These are phyloP conservation scores for Junonia oenone DNA, from an alignment of 2,888 invertebrate species.

Conservation along the genomic window DNA sequence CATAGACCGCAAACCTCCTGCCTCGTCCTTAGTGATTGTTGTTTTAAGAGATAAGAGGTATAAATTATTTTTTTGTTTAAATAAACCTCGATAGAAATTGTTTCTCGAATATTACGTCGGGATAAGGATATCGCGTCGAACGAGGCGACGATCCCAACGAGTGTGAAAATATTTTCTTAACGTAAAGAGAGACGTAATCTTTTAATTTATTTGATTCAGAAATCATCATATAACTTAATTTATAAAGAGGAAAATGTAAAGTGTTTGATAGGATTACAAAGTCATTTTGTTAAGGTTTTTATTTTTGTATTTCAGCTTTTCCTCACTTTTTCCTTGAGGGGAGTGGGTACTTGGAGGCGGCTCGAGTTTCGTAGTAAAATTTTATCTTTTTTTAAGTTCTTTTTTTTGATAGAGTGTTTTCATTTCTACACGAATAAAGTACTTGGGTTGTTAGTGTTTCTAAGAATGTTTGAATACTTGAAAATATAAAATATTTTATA, in stretches of 20 bases:
- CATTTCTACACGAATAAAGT: constrained; percentile 4
- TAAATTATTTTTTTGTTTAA: constrained; percentile 60
- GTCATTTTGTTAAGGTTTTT: constrained; percentile 28
- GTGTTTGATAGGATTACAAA: constrained; percentile 32
- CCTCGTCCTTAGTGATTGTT: constrained; percentile 39
- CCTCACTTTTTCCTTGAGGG: constrained; percentile 24
- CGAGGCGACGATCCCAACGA: constrained; percentile 34
- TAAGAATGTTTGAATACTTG: constrained; percentile 6
- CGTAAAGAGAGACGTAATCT: constrained; percentile 42
- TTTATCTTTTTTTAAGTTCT: constrained; percentile 19
- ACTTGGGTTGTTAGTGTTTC: constrained; percentile 1
- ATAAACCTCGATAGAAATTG: constrained; percentile 51
- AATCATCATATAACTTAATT: constrained; percentile 33
- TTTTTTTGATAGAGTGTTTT: constrained; percentile 22
- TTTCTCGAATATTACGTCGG: constrained; percentile 51
- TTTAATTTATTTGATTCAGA: constrained; percentile 37
- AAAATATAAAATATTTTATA: neutral
- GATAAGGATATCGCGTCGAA: constrained; percentile 47
- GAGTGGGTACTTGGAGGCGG: constrained; percentile 17
- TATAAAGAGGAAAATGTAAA: constrained; percentile 30
- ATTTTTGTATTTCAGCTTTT: constrained; percentile 25
- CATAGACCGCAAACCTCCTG: constrained; percentile 43
- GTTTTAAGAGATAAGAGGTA: constrained; percentile 54
- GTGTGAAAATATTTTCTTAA: constrained; percentile 45
- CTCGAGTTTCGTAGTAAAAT: constrained; percentile 17